Evolutionary conservation across 2,888 invertebrate species (phyloP).

Genomic region (Cantharis flavilabris): DNA sequence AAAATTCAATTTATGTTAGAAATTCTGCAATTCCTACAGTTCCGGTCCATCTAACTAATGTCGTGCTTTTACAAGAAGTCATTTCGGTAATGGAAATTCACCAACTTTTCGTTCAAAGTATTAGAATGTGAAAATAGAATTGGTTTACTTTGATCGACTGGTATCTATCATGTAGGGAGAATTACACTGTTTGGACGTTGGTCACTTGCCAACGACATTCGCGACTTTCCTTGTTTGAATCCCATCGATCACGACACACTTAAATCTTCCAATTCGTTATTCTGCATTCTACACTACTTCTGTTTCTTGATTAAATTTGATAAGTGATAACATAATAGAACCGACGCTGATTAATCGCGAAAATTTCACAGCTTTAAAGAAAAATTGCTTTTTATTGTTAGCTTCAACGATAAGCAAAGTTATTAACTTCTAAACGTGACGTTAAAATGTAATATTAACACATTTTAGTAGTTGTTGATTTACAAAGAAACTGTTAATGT

Average conservation of each 20-base stretch:
- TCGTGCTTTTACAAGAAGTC: conserved; percentile 38
- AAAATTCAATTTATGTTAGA: conserved; percentile 55
- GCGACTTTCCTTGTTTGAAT: conserved; percentile 46
- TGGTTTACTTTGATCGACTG: conserved; percentile 33
- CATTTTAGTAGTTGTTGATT: neutral
- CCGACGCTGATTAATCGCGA: neutral
- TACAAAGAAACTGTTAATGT: neutral
- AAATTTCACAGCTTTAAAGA: neutral
- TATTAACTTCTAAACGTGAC: neutral
- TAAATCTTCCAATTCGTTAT: conserved; percentile 14
- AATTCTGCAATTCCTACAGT: conserved; percentile 53
- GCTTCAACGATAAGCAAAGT: neutral
- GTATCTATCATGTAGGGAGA: conserved; percentile 52
- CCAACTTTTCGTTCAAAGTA: conserved; percentile 17
- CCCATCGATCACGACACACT: conserved; percentile 41
- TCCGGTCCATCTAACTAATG: conserved; percentile 54
- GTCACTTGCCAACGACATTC: conserved; percentile 54
- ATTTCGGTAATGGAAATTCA: conserved; percentile 21
- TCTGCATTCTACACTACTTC: conserved; percentile 13
- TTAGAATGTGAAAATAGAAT: conserved; percentile 6
- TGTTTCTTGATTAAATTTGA: neutral
- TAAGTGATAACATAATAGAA: neutral
- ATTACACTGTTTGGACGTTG: conserved; percentile 53
- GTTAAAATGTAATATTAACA: neutral
- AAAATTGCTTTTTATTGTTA: too few relatives aligned